phyloP scores from a whole-genome alignment of 2,888 invertebrate species.

The Elegia similella region DNA sequence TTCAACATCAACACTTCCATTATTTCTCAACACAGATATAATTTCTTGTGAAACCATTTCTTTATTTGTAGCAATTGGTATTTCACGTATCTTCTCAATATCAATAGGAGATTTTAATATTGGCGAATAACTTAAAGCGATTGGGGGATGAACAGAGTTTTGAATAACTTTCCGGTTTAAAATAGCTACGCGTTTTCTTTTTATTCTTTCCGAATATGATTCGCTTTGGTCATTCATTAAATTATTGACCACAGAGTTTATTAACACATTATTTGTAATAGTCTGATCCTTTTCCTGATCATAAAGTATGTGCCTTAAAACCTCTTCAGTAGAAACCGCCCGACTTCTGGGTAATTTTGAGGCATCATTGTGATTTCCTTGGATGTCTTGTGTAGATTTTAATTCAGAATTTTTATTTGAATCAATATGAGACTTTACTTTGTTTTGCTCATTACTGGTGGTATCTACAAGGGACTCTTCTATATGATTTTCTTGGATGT shows the following conservation, averaged over 20 bases:
- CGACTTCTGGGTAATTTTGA: constrained; percentile 26
- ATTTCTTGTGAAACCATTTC: background rate
- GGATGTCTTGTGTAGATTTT: constrained; percentile 54
- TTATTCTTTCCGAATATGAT: constrained; percentile 32
- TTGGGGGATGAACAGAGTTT: constrained; percentile 40
- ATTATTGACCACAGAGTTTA: background rate
- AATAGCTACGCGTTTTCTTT: constrained; percentile 54
- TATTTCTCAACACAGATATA: background rate
- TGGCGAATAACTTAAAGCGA: constrained; percentile 53
- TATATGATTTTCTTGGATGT: constrained; percentile 54
- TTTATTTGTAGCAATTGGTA: background rate
- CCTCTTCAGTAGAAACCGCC: constrained; percentile 24
- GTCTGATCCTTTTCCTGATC: constrained; percentile 35
- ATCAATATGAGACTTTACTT: constrained; percentile 28
- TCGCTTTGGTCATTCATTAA: background rate
- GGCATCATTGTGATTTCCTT: constrained; percentile 41
- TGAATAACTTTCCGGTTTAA: constrained; percentile 51
- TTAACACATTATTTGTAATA: background rate
- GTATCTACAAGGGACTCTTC: background rate
- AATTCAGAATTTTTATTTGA: constrained; percentile 36
- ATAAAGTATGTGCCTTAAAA: constrained; percentile 27
- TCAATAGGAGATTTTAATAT: constrained; percentile 21
- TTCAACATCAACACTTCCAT: too few relatives aligned
- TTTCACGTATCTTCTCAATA: background rate
- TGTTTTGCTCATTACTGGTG: constrained; percentile 21